phyloP scores from a whole-genome alignment of 2,888 invertebrate species.

The Nowickia ferox region DNA sequence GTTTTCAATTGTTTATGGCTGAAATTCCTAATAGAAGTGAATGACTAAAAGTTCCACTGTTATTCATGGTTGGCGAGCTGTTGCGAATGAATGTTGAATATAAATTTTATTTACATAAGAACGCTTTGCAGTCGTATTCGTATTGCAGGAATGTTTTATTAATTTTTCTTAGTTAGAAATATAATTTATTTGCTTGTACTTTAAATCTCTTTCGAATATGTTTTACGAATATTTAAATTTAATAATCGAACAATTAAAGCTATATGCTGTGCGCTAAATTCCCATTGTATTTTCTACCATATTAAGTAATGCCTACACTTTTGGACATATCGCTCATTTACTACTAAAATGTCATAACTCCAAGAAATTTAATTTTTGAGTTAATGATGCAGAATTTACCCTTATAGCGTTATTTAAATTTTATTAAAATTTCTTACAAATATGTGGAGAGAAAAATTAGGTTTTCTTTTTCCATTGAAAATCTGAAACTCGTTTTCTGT shows the following conservation, averaged over 20 bases:
- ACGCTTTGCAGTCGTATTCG: conserved; percentile 6
- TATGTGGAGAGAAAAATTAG: too few relatives aligned
- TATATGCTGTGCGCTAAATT: background rate
- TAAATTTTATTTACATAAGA: background rate
- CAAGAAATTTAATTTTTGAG: too few relatives aligned
- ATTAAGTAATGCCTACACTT: conserved; percentile 12
- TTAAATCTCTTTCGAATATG: background rate
- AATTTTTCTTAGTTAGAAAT: background rate
- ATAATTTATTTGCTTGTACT: conserved; percentile 6
- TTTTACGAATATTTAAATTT: background rate
- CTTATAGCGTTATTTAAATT: too few relatives aligned
- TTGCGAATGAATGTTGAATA: background rate
- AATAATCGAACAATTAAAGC: conserved; percentile 45
- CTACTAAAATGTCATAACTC: too few relatives aligned
- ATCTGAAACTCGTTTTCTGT: too few relatives aligned
- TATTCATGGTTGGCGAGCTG: conserved; percentile 21
- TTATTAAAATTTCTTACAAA: too few relatives aligned
- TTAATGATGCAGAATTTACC: too few relatives aligned
- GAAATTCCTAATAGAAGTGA: conserved; percentile 32
- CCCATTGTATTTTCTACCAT: conserved; percentile 21
- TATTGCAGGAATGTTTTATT: background rate
- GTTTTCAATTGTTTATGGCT: conserved; percentile 49
- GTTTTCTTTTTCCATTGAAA: too few relatives aligned
- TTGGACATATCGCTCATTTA: background rate
- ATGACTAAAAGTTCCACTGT: conserved; percentile 31